Conservation (phyloP, 2,888 invertebrate species). For the Gisinianus flammeolus region DNA sequence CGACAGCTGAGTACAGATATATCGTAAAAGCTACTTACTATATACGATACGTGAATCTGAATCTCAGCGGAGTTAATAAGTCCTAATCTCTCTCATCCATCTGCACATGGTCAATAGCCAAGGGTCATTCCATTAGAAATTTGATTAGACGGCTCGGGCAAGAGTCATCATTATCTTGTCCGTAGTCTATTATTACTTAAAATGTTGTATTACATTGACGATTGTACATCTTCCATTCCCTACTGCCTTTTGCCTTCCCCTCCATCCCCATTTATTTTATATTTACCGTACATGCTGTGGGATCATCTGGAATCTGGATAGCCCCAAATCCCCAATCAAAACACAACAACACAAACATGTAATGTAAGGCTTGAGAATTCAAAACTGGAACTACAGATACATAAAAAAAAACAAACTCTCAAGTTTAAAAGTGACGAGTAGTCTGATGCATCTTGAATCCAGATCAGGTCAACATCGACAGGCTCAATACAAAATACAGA, state of each 20-base stretch:
- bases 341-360: no score
- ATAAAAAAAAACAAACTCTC: no score
- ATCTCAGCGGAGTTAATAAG: constrained; percentile 9
- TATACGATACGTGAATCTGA: no score
- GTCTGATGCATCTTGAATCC: constrained; percentile 7
- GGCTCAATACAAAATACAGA: no score
- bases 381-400: no score
- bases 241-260: neutral
- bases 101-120: constrained; percentile 24
- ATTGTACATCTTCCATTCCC: neutral
- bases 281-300: no score
- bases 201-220: constrained; percentile 3
- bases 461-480: constrained; percentile 14
- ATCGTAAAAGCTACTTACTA: no score
- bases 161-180: constrained; percentile 30
- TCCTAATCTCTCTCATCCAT: constrained; percentile 12
- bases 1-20: constrained; percentile 29
- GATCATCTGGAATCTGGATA: neutral
- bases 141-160: constrained; percentile 31
- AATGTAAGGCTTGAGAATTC: no score
- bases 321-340: neutral
- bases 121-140: constrained; percentile 29
- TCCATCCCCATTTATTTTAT: no score
- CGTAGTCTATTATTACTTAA: constrained; percentile 33
- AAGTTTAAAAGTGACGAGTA: constrained; percentile 9